Conservation (phyloP, 1,140 invertebrate species). For the Lasioglossum albipes region DNA sequence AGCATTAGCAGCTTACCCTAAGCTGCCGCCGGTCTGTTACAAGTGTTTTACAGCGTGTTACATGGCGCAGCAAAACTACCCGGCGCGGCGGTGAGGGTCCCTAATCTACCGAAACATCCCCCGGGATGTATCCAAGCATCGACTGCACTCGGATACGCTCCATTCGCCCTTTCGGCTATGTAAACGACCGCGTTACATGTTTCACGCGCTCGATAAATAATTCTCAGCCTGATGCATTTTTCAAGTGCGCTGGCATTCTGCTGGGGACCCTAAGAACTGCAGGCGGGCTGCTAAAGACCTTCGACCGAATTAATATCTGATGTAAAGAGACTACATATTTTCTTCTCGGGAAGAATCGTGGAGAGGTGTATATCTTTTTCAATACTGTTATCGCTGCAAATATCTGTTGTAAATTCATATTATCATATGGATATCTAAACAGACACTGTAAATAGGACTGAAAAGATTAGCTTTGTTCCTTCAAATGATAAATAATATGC, state of each 20-base stretch:
- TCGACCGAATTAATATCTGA: background rate
- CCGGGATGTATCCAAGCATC: constrained; percentile 70
- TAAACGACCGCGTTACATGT: constrained; percentile 61
- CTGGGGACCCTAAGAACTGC: background rate
- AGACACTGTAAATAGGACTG: too few relatives aligned
- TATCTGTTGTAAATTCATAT: too few relatives aligned
- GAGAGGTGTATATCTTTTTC: too few relatives aligned
- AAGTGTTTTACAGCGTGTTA: constrained; percentile 78
- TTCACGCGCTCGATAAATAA: constrained; percentile 62
- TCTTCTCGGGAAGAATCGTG: too few relatives aligned
- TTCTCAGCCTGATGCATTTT: constrained; percentile 51
- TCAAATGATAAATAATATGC: too few relatives aligned
- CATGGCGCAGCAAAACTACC: constrained; percentile 68
- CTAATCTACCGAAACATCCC: constrained; percentile 80
- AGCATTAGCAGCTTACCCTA: constrained; percentile 75
- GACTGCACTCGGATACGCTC: constrained; percentile 64
- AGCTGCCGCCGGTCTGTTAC: constrained; percentile 69
- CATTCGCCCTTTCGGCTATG: constrained; percentile 59
- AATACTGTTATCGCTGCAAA: background rate
- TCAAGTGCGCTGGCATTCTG: constrained; percentile 29
- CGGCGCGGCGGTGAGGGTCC: constrained; percentile 66
- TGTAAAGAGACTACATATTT: background rate
- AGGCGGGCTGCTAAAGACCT: background rate
- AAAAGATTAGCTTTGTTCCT: too few relatives aligned
- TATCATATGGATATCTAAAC: too few relatives aligned